Evolutionary conservation across 2,113 vertebrate genomes (phyloP).

Genomic region (Grallaria varia): DNA sequence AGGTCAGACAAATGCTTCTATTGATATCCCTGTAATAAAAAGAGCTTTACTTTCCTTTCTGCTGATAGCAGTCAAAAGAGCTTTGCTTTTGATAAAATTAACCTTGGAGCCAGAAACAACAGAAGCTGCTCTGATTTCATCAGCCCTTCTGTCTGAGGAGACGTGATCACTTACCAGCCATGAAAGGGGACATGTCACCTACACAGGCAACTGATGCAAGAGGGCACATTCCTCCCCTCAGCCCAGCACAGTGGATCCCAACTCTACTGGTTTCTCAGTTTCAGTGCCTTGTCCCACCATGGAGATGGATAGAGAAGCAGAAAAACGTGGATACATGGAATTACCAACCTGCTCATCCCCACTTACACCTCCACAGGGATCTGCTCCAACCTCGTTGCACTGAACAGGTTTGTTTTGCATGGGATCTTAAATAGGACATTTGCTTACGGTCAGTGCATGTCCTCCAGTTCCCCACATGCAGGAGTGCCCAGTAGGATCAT

Average conservation of each 20-base stretch:
- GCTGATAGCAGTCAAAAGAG: conserved; percentile 56
- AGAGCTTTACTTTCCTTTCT: conserved; percentile 55
- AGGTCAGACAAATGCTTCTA: conserved; percentile 57
- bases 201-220: background rate
- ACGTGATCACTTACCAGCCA: conserved; percentile 42
- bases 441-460: background rate
- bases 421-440: background rate
- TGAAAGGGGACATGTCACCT: background rate
- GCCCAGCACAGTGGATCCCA: background rate
- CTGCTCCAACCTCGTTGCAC: background rate
- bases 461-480: background rate
- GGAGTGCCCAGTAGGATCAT: background rate
- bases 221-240: background rate
- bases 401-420: background rate
- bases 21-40: conserved; percentile 63
- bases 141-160: conserved; percentile 29
- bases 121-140: conserved; percentile 61
- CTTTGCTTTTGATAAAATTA: conserved; percentile 66
- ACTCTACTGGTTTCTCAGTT: background rate
- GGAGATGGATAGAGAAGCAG: background rate
- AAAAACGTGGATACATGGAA: background rate
- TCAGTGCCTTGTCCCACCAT: background rate
- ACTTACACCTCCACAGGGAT: background rate
- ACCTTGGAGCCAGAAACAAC: conserved; percentile 64
- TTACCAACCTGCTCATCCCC: background rate